A percentile compares a stretch with the other conserved stretches of the same genome.
Evolutionary conservation across 2,888 invertebrate species (phyloP).

Genomic region (Himalopsyche japonica): DNA sequence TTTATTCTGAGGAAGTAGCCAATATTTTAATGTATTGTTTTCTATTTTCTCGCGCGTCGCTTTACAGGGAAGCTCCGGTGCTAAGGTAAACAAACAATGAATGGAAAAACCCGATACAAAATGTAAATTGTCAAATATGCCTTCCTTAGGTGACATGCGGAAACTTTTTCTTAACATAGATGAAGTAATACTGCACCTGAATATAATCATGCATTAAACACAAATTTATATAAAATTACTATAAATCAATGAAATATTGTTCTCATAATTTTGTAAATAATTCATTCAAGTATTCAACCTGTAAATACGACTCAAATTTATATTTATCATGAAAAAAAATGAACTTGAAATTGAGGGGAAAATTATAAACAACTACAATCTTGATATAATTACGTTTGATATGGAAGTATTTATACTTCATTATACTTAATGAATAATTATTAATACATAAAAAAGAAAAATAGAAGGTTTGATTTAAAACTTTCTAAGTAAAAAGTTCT

Average conservation of each 20-base stretch:
- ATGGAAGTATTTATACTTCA: no score
- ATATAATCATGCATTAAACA: conserved; percentile 10
- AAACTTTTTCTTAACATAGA: conserved; percentile 19
- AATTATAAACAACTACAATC: neutral
- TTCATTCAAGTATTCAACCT: neutral
- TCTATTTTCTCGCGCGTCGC: conserved; percentile 39
- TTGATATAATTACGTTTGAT: neutral
- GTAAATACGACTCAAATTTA: neutral
- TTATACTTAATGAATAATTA: neutral
- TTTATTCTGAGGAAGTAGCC: neutral
- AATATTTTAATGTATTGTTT: conserved; percentile 18
- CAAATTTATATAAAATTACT: neutral
- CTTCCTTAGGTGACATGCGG: conserved; percentile 34
- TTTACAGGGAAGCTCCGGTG: conserved; percentile 59
- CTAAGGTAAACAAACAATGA: conserved; percentile 51
- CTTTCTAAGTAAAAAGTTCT: neutral
- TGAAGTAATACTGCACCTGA: conserved; percentile 15
- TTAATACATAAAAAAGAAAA: neutral
- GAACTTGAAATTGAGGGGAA: no score
- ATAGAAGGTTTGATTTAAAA: neutral
- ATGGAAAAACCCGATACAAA: conserved; percentile 36
- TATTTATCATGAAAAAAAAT: neutral
- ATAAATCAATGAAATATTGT: neutral
- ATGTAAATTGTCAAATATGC: conserved; percentile 35
- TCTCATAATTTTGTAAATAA: neutral